These are phyloP conservation scores for Morphnarchus princeps DNA, from an alignment of 2,113 vertebrate genomes.

Conservation along the genomic window DNA sequence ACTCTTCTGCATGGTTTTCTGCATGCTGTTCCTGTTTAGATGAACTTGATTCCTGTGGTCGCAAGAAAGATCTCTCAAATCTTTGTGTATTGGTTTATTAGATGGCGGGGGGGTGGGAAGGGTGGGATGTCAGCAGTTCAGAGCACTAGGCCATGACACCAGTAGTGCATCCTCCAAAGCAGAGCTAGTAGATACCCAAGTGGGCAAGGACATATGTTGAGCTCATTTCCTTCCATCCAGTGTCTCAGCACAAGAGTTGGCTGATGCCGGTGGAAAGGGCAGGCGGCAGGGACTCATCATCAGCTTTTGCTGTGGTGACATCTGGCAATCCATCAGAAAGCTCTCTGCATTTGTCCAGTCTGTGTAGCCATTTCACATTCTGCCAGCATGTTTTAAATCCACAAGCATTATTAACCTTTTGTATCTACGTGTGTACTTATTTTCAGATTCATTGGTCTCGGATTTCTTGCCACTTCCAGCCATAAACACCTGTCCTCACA, in stretches of 20 bases:
- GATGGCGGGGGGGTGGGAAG: neutral
- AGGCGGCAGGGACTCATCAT: fast-evolving
- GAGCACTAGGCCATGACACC: neutral
- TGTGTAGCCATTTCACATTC: neutral
- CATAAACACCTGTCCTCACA: neutral
- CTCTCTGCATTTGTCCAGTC: neutral
- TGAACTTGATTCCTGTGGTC: neutral
- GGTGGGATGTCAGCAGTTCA: neutral
- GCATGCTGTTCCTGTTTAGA: neutral
- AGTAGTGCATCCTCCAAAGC: neutral
- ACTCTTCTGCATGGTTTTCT: neutral
- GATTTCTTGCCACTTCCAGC: neutral
- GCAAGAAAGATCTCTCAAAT: neutral
- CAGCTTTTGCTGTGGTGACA: neutral
- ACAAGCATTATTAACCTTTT: neutral
- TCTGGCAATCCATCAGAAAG: slow-evolving; percentile 10
- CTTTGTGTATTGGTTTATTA: neutral
- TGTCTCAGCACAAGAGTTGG: fast-evolving
- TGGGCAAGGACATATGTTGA: neutral
- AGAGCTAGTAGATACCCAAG: neutral
- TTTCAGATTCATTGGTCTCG: neutral
- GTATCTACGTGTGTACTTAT: neutral
- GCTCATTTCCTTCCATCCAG: neutral
- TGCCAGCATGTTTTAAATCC: neutral
- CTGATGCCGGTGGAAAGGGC: neutral